These are phyloP conservation scores for Drosophila merina DNA, from an alignment of 2,888 invertebrate species.

Conservation along the genomic window DNA sequence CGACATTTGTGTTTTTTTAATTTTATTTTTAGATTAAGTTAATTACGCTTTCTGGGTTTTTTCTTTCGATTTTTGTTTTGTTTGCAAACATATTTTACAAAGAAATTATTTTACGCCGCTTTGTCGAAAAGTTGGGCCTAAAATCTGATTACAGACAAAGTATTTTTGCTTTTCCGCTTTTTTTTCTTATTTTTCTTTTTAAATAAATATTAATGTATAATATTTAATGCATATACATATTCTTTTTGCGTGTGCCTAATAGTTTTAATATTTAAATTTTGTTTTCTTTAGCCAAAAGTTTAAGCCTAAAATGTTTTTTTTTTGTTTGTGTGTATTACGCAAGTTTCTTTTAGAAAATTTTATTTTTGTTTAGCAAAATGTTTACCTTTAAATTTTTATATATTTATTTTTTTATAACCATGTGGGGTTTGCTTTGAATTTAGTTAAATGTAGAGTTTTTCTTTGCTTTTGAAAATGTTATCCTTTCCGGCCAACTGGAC, in stretches of 20 bases:
- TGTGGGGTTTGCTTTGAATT: constrained; percentile 57
- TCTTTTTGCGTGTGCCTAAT: constrained; percentile 35
- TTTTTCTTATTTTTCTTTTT: constrained; percentile 32
- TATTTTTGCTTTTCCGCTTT: constrained; percentile 29
- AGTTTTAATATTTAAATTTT: constrained; percentile 46
- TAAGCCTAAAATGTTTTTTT: constrained; percentile 73
- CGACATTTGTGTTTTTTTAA: constrained; percentile 78
- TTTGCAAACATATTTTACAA: constrained; percentile 78
- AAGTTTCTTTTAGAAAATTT: constrained; percentile 66
- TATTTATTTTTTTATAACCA: constrained; percentile 65
- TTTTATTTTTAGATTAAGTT: constrained; percentile 57
- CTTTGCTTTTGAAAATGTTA: constrained; percentile 15
- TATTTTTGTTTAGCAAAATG: constrained; percentile 51
- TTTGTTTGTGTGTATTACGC: constrained; percentile 40
- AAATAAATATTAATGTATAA: constrained; percentile 65
- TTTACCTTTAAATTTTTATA: constrained; percentile 31
- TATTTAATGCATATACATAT: constrained; percentile 46
- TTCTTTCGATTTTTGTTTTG: constrained; percentile 41
- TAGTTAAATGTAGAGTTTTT: constrained; percentile 40
- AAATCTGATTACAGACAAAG: constrained; percentile 50
- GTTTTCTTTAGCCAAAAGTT: constrained; percentile 71
- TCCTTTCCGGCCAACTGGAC: constrained; percentile 48
- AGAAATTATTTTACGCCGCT: constrained; percentile 82
- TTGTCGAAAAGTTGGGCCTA: constrained; percentile 71
- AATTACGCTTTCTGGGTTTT: constrained; percentile 48